Base-by-base conservation (phyloP, 2,888 invertebrate species). In the Monoplex corrugatus region DNA sequence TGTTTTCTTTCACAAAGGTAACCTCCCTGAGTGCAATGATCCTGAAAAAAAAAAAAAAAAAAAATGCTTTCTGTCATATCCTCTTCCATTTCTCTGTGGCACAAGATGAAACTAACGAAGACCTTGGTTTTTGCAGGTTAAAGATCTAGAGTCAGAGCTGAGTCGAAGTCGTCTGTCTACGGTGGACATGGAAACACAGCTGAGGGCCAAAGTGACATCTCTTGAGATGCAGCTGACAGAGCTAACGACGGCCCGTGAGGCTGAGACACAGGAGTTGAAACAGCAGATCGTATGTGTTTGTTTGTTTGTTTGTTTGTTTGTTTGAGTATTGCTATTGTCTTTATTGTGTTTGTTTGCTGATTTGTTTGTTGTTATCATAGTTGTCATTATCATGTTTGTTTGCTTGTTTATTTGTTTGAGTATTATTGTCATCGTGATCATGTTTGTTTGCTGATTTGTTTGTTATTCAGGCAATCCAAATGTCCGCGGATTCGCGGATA, bases 171-270 rank as follows among this genome's bases (percentile, higher is more conserved):
- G 92, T 57, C 91, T 94, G 89, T 90, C 92, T 43, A 91, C 93
- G 43, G 89, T 92, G 38, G 94, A 94, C 75, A 86, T 91, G 45
- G 94, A 95, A 87, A 93, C 92, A 1, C 93, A 94, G 84, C 91
- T 95, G 75, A 87, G 93, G 68, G 93, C 92, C 28, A 93, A 93
- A 85, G 91, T 94, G 23, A 91, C 92, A 32, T 92, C 93, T 13
- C 91, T 95, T 28, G 94, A 94, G 89, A 89, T 92, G 1, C 93
- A 94, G 91, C 75, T 94, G 16, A 87, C 91, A 44, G 92, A 92
- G 19, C 86, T 94, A 38, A 92, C 94, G 82, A 91, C 92, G 28
- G 92, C 92, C 1, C 93, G 92, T 38, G 88, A 93, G 45, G 89
- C 91, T 23, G 93, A 94, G 86, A 92, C 91, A 72, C 72, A 91